Percentiles rank a stretch among this genome's conserved stretches.
phyloP scores from a whole-genome alignment of 2,797 vertebrate species.

The Caiman crocodilus region DNA sequence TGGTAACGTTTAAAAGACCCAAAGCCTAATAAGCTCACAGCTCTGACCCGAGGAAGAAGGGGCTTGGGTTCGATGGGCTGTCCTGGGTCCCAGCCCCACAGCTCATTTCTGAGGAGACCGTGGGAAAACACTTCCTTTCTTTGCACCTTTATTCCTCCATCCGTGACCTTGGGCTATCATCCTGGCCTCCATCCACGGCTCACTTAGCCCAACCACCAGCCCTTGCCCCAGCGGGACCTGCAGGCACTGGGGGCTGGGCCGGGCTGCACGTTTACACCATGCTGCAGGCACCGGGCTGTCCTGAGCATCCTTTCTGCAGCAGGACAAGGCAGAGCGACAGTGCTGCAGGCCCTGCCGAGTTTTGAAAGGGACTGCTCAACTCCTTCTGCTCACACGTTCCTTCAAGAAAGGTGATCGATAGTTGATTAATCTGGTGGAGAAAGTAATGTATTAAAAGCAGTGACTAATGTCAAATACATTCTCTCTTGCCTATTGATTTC shows the following conservation, averaged over 20 bases:
- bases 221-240: no score
- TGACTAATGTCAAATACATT: conserved; percentile 76
- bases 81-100: neutral
- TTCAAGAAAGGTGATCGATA: conserved; percentile 74
- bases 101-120: neutral
- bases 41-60: neutral
- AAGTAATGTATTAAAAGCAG: conserved; percentile 79
- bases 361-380: neutral
- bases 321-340: neutral
- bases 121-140: neutral
- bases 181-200: no score
- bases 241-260: no score
- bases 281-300: no score
- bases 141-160: neutral
- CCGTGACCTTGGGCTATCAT: neutral
- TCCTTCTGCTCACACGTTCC: neutral
- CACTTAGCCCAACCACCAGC: no score
- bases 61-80: neutral
- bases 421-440: conserved; percentile 78
- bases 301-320: neutral
- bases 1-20: neutral
- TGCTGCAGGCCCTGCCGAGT: neutral
- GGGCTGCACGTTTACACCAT: no score
- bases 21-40: neutral
- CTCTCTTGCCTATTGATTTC: conserved; percentile 72